phyloP scores from a whole-genome alignment of 2,888 invertebrate genomes.

The Caradrina clavipalpis region DNA sequence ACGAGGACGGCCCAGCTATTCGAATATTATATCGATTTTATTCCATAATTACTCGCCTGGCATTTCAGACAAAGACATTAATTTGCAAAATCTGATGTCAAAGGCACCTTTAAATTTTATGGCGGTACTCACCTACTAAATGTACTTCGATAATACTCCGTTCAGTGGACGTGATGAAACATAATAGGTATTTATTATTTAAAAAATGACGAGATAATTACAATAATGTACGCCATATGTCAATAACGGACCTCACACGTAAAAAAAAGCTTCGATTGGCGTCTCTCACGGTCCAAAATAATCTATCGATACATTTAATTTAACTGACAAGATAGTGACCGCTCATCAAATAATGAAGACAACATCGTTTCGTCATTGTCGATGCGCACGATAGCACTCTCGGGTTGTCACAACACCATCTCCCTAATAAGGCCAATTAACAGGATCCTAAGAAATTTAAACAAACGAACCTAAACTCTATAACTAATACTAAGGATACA shows the following conservation, averaged over 20 bases:
- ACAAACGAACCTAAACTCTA: conserved; percentile 80
- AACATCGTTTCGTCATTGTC: conserved; percentile 91
- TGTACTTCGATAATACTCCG: conserved; percentile 58
- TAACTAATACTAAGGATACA: conserved; percentile 70
- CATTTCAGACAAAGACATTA: conserved; percentile 63
- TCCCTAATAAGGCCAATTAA: conserved; percentile 91
- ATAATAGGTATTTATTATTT: conserved; percentile 67
- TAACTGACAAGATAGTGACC: conserved; percentile 91
- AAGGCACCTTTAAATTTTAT: conserved; percentile 63
- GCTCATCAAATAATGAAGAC: conserved; percentile 91
- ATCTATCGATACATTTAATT: conserved; percentile 91
- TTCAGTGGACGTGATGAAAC: conserved; percentile 60
- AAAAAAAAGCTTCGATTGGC: conserved; percentile 85
- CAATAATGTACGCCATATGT: conserved; percentile 78
- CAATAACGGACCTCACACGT: conserved; percentile 84
- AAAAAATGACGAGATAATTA: conserved; percentile 79
- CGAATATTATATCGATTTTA: conserved; percentile 63
- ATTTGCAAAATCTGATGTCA: conserved; percentile 65
- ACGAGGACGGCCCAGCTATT: conserved; percentile 63
- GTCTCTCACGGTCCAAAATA: conserved; percentile 89
- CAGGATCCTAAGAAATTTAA: conserved; percentile 77
- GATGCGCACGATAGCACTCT: conserved; percentile 91
- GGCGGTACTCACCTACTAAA: conserved; percentile 62
- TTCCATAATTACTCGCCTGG: conserved; percentile 57
- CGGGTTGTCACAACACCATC: conserved; percentile 90